Conservation (phyloP, 2,113 vertebrate species). For the Todiramphus chloris region DNA sequence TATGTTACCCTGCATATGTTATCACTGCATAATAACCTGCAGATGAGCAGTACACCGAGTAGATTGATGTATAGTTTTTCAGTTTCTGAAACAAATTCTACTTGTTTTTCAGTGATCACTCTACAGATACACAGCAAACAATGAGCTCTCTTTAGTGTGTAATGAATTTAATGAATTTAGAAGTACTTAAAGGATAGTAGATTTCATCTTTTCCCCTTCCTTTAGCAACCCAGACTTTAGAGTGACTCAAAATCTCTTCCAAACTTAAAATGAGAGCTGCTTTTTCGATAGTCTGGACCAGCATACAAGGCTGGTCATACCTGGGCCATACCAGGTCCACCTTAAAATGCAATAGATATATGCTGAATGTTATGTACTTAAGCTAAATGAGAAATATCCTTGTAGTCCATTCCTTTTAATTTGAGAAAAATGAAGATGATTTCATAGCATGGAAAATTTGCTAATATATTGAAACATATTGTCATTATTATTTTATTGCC, state of each 20-base stretch:
- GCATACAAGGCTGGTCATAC: not conserved
- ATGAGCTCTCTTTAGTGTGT: not conserved
- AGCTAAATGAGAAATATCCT: not conserved
- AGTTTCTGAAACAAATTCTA: not conserved
- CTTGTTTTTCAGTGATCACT: not conserved
- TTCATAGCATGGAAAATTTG: not conserved
- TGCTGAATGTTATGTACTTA: not conserved
- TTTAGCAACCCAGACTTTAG: not conserved
- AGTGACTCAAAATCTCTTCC: not conserved
- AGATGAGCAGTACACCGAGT: not conserved
- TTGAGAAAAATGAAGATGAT: not conserved
- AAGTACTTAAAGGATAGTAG: not conserved
- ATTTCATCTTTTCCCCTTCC: not conserved
- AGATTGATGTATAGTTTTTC: not conserved
- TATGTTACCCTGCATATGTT: not conserved
- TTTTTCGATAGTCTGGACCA: not conserved
- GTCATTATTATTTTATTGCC: slow-evolving; percentile 3
- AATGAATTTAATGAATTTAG: not conserved
- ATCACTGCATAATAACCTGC: not conserved
- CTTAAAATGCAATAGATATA: not conserved
- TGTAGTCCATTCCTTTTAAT: not conserved
- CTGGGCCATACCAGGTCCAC: not conserved
- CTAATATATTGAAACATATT: slow-evolving; percentile 26
- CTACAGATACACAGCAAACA: not conserved
- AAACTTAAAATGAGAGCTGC: not conserved